Evolutionary conservation across 37 sponge, comb jelly and placozoan species (phyloP), one percentile per base, ranked within the genome.

Genomic region (Diacarnus erythraeanus): DNA sequence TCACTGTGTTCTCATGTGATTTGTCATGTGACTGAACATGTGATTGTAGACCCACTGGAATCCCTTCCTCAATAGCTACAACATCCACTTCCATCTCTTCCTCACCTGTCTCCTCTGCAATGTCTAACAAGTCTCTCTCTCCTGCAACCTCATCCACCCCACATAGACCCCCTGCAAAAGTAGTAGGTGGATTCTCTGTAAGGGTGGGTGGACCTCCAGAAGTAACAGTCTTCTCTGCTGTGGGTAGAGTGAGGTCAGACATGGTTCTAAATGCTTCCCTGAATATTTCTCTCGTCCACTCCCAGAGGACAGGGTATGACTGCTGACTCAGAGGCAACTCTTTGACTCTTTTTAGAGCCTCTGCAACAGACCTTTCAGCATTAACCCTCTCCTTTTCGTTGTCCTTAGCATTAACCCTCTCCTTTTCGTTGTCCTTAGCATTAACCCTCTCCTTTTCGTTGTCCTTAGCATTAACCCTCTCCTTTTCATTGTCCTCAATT

Each of bases 291-390:
- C 38, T 22, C 68, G 75, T 69, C 84, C 84, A 83, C 21, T 38
- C 59, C 84, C 84, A 76, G 38, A 83, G 21, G 30, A 31, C 5
- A 27, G 39, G 57, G 59, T 83, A 83, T 27, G 34, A 37, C 8
- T 23, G 39, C 2, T 35, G 21, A 17, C 59, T 54, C 38, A 83
- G 77, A 36, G 84, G 84, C 0, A 76, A 54, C 3, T 23, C 38
- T 12, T 38, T 23, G 20, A 69, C 56, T 20, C 39, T 18, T 4
- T 39, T 33, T 20, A 76, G 27, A 69, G 40, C 58, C 1, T 83
- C 59, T 5, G 35, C 25, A 23, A 76, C 38, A 34, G 58, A 36
- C 31, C 42, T 10, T 40, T 83, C 77, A 42, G 5, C 26, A 27
- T 59, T 33, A 4, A 57, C 5, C n/a, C 33, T 30, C 44, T 71